These are phyloP conservation scores for Mola mola DNA, from an alignment of 2,113 vertebrate species.

Conservation along the genomic window DNA sequence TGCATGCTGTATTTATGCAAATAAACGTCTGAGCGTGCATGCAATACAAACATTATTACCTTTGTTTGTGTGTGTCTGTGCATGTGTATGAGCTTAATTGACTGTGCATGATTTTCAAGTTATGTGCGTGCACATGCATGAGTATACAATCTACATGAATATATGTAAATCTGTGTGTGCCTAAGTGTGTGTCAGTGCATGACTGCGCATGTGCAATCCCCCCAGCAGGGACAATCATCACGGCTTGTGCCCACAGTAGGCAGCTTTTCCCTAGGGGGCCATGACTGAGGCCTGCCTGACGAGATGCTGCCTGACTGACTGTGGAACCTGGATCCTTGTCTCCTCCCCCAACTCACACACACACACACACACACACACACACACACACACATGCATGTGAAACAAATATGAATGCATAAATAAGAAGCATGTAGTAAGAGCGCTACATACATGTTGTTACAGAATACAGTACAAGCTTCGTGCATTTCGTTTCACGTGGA, in stretches of 20 bases:
- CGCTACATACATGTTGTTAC: too few species aligned
- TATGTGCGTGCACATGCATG: conserved; percentile 31
- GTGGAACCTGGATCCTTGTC: conserved; percentile 71
- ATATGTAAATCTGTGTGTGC: conserved; percentile 24
- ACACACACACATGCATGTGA: background rate
- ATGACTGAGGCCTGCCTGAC: conserved; percentile 80
- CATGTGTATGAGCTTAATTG: conserved; percentile 4
- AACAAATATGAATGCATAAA: background rate
- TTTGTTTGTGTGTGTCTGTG: conserved; percentile 2
- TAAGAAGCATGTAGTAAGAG: conserved; percentile 3
- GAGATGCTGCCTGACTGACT: conserved; percentile 82
- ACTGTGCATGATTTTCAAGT: conserved; percentile 15
- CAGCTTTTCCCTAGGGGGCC: conserved; percentile 77
- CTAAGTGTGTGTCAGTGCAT: conserved; percentile 38
- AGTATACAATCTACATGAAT: conserved; percentile 28
- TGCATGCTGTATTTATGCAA: conserved; percentile 44
- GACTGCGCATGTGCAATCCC: conserved; percentile 65
- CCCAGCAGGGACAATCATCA: conserved; percentile 80
- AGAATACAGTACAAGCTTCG: too few species aligned
- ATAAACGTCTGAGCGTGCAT: conserved; percentile 41
- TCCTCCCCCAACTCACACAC: conserved; percentile 33
- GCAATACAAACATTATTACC: conserved; percentile 32
- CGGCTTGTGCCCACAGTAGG: conserved; percentile 79
- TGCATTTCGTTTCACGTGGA: too few species aligned
- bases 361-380: conserved; percentile 15